Conservation (phyloP, 2,113 vertebrate species). For the Myotis lucifugus region DNA sequence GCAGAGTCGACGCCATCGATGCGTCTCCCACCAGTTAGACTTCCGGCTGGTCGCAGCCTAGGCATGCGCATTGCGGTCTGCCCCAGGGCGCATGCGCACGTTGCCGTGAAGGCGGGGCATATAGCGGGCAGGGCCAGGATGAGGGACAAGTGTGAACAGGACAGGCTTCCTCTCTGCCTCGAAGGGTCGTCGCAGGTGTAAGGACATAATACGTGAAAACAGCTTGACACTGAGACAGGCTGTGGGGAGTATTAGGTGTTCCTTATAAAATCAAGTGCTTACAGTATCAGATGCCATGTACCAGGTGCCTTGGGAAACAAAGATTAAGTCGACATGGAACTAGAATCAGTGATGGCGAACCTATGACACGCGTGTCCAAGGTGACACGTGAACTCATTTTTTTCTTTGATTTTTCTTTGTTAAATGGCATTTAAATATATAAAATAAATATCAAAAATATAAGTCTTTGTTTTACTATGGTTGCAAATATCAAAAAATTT, state of each 20-base stretch:
- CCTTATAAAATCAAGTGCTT: not conserved
- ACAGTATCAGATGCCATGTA: not conserved
- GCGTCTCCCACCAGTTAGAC: not conserved
- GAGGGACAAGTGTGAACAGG: not conserved
- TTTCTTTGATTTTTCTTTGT: too few relatives aligned
- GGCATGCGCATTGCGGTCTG: too few relatives aligned
- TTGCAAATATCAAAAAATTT: too few relatives aligned
- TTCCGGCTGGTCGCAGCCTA: not conserved
- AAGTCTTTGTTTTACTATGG: too few relatives aligned
- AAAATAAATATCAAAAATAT: too few relatives aligned
- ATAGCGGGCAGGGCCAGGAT: not conserved
- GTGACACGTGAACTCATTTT: too few relatives aligned
- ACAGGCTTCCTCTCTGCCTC: not conserved
- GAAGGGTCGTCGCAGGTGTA: not conserved
- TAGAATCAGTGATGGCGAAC: not conserved
- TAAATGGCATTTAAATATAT: too few relatives aligned
- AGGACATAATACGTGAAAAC: not conserved
- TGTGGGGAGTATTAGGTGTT: not conserved
- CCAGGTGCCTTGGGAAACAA: slow-evolving; percentile 3
- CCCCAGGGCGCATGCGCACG: not conserved
- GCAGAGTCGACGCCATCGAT: fast-evolving
- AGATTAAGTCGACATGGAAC: not conserved
- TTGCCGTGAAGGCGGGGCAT: fast-evolving
- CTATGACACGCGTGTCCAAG: too few relatives aligned
- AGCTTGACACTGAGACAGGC: not conserved